A percentile compares a stretch with the other conserved stretches of the same genome.
Evolutionary conservation across 2,113 vertebrate genomes (phyloP).

Genomic region (Myrmecophaga tridactyla): DNA sequence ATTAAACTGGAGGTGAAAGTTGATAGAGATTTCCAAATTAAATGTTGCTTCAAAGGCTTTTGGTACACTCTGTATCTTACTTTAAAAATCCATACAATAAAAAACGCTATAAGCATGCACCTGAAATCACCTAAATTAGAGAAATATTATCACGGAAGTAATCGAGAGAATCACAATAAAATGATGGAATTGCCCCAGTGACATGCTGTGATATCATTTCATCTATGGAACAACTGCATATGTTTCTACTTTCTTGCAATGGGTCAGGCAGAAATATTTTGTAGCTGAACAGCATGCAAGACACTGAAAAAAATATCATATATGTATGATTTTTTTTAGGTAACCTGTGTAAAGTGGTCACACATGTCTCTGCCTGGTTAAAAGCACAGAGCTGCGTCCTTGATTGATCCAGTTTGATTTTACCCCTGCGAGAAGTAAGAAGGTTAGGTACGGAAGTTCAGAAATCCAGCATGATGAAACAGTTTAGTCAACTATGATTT

Average conservation of each 20-base stretch:
- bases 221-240: conserved; percentile 55
- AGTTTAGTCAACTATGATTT: conserved; percentile 53
- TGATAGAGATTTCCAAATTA: conserved; percentile 40
- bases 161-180: conserved; percentile 63
- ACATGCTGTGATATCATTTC: conserved; percentile 80
- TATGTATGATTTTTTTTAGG: conserved; percentile 78
- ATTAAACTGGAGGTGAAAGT: background rate
- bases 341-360: conserved; percentile 86
- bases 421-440: conserved; percentile 88
- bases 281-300: conserved; percentile 84
- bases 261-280: conserved; percentile 79
- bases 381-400: conserved; percentile 85
- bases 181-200: conserved; percentile 59
- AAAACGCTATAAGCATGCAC: conserved; percentile 78
- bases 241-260: conserved; percentile 79
- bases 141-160: conserved; percentile 61
- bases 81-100: conserved; percentile 63
- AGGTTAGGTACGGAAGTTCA: conserved; percentile 77
- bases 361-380: conserved; percentile 85
- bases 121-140: conserved; percentile 70
- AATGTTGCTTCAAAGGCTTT: conserved; percentile 37
- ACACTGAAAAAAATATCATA: conserved; percentile 80
- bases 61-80: conserved; percentile 43
- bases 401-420: conserved; percentile 83
- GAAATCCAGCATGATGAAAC: conserved; percentile 63